Evolutionary conservation across 2,888 invertebrate species (phyloP).

Genomic region (Mythimna pallens): DNA sequence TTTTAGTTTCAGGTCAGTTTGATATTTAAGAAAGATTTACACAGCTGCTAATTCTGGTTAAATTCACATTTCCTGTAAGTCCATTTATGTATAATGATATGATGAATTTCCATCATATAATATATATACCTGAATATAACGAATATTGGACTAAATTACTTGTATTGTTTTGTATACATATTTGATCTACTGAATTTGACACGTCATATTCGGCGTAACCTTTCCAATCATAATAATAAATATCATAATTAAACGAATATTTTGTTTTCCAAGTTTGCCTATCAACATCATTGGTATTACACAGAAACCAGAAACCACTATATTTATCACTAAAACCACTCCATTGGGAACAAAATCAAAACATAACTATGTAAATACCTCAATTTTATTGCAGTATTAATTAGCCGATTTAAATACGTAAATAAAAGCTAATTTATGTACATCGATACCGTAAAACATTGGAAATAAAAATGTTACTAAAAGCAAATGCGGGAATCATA

Average conservation of each 20-base stretch:
- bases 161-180: neutral
- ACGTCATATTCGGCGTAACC: neutral
- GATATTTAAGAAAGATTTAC: no score
- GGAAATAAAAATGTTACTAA: conserved; percentile 50
- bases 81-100: no score
- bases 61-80: no score
- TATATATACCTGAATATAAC: no score
- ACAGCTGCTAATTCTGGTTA: no score
- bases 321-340: conserved; percentile 41
- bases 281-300: conserved; percentile 18
- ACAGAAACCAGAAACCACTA: conserved; percentile 11
- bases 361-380: conserved; percentile 43
- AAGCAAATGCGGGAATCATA: conserved; percentile 51
- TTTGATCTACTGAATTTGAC: neutral
- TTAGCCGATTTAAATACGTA: conserved; percentile 58
- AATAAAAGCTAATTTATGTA: conserved; percentile 60
- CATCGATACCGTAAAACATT: conserved; percentile 48
- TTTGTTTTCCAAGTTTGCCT: neutral
- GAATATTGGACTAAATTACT: neutral
- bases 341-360: conserved; percentile 20
- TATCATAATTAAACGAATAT: neutral
- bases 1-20: no score
- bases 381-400: conserved; percentile 54
- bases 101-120: no score
- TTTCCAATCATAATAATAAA: neutral